These are phyloP conservation scores for Liposcelis brunnea DNA, from an alignment of 2,888 invertebrate species.

Conservation along the genomic window DNA sequence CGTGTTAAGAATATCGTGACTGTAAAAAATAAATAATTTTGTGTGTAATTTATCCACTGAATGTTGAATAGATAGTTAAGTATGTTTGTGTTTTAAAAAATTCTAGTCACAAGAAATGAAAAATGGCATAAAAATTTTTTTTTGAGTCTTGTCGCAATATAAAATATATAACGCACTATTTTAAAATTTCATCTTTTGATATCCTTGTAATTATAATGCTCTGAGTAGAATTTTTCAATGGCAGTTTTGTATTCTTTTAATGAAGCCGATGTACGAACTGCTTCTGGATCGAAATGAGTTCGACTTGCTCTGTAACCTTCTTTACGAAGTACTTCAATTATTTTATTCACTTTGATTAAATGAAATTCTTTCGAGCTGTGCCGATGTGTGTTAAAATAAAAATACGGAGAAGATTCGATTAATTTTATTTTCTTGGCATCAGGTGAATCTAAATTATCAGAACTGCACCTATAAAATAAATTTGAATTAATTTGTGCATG, in stretches of 20 bases:
- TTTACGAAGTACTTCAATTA: conserved; percentile 17
- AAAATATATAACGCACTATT: no score
- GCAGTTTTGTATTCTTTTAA: conserved; percentile 12
- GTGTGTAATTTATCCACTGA: no score
- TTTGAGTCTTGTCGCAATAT: no score
- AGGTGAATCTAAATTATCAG: conserved; percentile 9
- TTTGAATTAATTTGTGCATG: conserved; percentile 9
- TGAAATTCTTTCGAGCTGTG: conserved; percentile 19
- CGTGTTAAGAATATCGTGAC: no score
- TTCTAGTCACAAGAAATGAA: no score
- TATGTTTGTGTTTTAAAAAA: no score
- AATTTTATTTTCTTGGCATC: conserved; percentile 9
- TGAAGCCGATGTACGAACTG: conserved; percentile 20
- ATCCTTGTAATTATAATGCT: no score
- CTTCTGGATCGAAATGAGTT: conserved; percentile 21
- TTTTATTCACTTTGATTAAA: conserved; percentile 17
- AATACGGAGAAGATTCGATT: conserved; percentile 16
- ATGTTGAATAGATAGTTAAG: no score
- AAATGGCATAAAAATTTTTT: no score
- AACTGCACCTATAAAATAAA: conserved; percentile 2
- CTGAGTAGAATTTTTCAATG: no score
- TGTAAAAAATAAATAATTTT: no score
- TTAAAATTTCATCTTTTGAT: no score
- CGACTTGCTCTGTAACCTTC: conserved; percentile 19
- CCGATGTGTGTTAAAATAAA: conserved; percentile 21